A percentile compares a stretch with the other conserved stretches of the same genome.
Evolutionary conservation across 23 tunicate species (phyloP).

Genomic region (Halocynthia aurantium): DNA sequence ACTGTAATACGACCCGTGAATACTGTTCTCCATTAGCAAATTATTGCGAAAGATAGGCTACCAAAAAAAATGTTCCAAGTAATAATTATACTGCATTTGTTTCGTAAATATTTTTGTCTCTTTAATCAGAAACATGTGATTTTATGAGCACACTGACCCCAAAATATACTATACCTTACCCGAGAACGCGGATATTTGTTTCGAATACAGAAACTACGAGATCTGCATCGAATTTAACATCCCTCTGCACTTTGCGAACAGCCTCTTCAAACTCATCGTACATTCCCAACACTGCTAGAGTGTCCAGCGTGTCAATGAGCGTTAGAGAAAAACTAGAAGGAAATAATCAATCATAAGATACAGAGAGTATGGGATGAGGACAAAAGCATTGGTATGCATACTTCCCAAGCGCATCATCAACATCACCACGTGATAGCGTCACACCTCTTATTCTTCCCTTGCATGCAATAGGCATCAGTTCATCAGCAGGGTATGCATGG

Average conservation of each 20-base stretch:
- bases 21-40: neutral
- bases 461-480: constrained; percentile 95
- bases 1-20: too few species aligned
- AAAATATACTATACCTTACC: constrained; percentile 28
- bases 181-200: constrained; percentile 86
- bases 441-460: constrained; percentile 78
- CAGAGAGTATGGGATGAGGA: neutral
- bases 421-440: constrained; percentile 86
- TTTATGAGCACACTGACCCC: neutral
- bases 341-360: neutral
- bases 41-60: neutral
- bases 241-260: constrained; percentile 43
- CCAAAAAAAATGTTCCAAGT: neutral
- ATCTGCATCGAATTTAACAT: constrained; percentile 61
- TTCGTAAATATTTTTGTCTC: neutral
- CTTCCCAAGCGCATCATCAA: constrained; percentile 94
- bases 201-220: constrained; percentile 85
- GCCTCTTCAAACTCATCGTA: constrained; percentile 94
- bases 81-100: neutral
- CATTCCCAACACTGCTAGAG: constrained; percentile 81
- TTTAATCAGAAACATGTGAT: too few species aligned
- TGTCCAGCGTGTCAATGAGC: constrained; percentile 91
- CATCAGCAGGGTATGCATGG: constrained; percentile 97
- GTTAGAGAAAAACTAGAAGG: constrained; percentile 64
- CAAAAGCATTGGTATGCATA: constrained; percentile 1